Base-by-base conservation (phyloP, 1,140 invertebrate species). In the Trichogramma pretiosum region DNA sequence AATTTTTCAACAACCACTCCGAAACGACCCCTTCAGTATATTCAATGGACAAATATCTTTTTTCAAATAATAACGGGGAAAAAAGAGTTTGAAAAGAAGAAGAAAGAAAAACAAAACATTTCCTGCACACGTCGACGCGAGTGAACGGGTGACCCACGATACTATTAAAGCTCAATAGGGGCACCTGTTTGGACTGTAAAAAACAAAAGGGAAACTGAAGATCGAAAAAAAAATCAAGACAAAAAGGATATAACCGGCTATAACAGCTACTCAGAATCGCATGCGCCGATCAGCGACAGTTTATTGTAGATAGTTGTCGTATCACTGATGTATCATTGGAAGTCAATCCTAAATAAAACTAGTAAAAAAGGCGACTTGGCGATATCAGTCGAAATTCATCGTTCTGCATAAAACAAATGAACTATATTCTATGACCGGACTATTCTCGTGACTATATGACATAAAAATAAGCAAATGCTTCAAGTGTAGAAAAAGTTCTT, bases 111-210 rank as follows among this genome's bases (percentile, higher is more conserved):
- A n/a, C n/a, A n/a, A 66, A 66, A 66, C 64, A 65, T 56, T 63
- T 66, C 64, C 62, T 65, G 62, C 62, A 67, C n/a, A n/a, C 61
- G 56, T 59, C 52, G 55, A 64, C 53, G 53, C 60, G 61, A 64
- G 63, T 58, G 64, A 60, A 64, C 57, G 64, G 62, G 64, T 66
- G 62, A 63, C 56, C 56, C 56, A 51, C 14, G 40, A 46, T n/a
- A 33, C n/a, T n/a, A n/a, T n/a, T n/a, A n/a, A n/a, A n/a, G n/a
- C n/a, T n/a, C 43, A 43, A 36, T 47, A 54, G 52, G 48, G 52
- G 50, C 47, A 54, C 43, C 38, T 40, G 52, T 48, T 53, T 30
- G 28, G 34, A 50, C 11, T 9, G 32, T 21, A 28, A 39, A 32
- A 38, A 33, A 30, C 22, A 47, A 33, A 3, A 23, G 18, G 16